Evolutionary conservation across 1,140 invertebrate genomes (phyloP).

Genomic region (Fopius arisanus): DNA sequence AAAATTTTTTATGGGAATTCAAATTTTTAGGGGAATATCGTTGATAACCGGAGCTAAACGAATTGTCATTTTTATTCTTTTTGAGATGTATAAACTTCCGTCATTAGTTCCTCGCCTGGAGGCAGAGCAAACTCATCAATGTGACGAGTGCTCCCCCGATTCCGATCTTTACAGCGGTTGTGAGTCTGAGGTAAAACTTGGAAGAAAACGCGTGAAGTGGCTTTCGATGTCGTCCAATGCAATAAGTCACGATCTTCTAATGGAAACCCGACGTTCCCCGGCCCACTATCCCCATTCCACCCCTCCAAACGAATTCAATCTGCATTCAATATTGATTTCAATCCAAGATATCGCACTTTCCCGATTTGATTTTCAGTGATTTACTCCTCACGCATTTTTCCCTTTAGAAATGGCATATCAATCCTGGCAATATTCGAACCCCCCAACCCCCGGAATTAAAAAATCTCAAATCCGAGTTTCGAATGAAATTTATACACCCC

Average conservation of each 20-base stretch:
- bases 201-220: slow-evolving; percentile 44
- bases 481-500: too few relatives aligned
- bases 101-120: not conserved
- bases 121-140: not conserved
- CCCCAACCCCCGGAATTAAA: too few relatives aligned
- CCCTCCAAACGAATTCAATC: slow-evolving; percentile 50
- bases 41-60: not conserved
- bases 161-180: not conserved
- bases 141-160: not conserved
- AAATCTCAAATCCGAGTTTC: too few relatives aligned
- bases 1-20: too few relatives aligned
- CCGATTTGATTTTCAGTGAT: slow-evolving; percentile 57
- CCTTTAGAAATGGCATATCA: slow-evolving; percentile 3
- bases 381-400: slow-evolving; percentile 51
- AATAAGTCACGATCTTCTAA: slow-evolving; percentile 56
- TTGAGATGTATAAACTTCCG: not conserved
- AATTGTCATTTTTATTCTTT: not conserved
- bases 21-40: too few relatives aligned
- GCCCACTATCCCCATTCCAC: slow-evolving; percentile 35
- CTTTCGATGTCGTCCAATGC: slow-evolving; percentile 51
- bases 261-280: slow-evolving; percentile 46
- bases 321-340: slow-evolving; percentile 62
- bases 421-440: not conserved
- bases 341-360: slow-evolving; percentile 56
- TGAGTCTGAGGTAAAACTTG: not conserved